Conservation (phyloP, 1,140 invertebrate species). For the Gonioctena quinquepunctata region DNA sequence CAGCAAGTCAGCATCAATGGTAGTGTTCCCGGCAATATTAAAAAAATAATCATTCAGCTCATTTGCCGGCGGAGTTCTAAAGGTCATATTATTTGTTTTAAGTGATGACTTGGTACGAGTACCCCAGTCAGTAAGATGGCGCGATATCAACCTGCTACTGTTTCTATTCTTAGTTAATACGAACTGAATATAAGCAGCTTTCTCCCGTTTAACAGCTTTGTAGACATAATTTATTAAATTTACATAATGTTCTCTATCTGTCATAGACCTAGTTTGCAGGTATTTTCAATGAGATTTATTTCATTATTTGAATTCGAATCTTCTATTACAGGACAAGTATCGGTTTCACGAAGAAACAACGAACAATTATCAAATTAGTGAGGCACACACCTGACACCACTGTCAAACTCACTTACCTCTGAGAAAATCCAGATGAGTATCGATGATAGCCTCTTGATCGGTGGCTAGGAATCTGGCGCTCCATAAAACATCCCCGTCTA, state of each 20-base stretch:
- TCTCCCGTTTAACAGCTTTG: background rate
- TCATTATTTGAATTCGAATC: too few species aligned
- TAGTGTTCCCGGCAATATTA: background rate
- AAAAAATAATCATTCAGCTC: background rate
- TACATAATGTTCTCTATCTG: too few species aligned
- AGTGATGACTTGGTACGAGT: background rate
- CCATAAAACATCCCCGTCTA: constrained; percentile 80
- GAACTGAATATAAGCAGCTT: background rate
- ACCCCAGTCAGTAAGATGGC: background rate
- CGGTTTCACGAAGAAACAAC: too few species aligned
- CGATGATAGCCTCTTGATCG: constrained; percentile 71
- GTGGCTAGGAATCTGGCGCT: constrained; percentile 75
- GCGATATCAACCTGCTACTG: background rate
- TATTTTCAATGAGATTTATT: too few species aligned
- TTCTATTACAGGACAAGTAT: too few species aligned
- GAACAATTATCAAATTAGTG: too few species aligned
- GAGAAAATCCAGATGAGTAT: constrained; percentile 79
- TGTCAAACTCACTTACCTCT: constrained; percentile 52
- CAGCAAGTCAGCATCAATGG: too few species aligned
- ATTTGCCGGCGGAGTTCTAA: background rate
- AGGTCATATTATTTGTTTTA: background rate
- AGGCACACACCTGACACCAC: background rate
- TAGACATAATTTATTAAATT: background rate
- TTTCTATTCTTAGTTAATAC: background rate
- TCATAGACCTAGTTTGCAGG: too few species aligned